These are phyloP conservation scores for Lepilemur septentrionalis DNA, from an alignment of 2,797 vertebrate species.

Conservation along the genomic window DNA sequence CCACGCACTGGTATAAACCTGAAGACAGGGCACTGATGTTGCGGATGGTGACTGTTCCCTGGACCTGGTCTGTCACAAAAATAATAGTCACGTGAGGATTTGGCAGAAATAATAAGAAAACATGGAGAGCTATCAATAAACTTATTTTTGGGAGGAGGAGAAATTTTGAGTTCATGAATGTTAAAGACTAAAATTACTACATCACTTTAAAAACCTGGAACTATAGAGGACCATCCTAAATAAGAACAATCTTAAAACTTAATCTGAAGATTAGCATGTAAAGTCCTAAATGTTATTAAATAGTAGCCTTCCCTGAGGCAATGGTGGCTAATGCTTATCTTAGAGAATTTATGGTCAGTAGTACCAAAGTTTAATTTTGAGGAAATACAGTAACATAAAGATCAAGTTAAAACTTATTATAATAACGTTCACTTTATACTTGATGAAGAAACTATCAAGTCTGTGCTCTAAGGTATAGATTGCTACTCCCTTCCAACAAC, in stretches of 20 bases:
- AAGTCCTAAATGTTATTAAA: background rate
- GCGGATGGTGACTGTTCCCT: conserved; percentile 94
- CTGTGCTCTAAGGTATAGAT: background rate
- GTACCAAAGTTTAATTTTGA: background rate
- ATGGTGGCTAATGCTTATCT: background rate
- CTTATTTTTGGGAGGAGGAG: background rate
- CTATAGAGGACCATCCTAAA: background rate
- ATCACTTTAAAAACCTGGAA: background rate
- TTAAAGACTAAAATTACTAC: conserved; percentile 43
- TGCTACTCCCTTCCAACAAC: background rate
- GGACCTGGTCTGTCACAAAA: conserved; percentile 92
- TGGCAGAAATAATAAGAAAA: conserved; percentile 66
- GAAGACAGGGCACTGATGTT: conserved; percentile 96
- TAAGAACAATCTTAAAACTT: background rate
- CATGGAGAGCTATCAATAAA: background rate
- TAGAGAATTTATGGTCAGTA: background rate
- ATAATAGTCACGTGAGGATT: conserved; percentile 48
- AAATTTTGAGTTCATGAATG: conserved; percentile 65
- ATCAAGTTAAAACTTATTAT: background rate
- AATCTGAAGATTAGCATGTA: background rate
- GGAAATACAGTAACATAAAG: background rate
- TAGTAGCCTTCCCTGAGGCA: background rate
- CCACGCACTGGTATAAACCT: conserved; percentile 96
- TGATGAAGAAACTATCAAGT: background rate
- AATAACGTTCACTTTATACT: background rate